phyloP scores from a whole-genome alignment of 2,888 invertebrate genomes.

The Corbicula japonica region DNA sequence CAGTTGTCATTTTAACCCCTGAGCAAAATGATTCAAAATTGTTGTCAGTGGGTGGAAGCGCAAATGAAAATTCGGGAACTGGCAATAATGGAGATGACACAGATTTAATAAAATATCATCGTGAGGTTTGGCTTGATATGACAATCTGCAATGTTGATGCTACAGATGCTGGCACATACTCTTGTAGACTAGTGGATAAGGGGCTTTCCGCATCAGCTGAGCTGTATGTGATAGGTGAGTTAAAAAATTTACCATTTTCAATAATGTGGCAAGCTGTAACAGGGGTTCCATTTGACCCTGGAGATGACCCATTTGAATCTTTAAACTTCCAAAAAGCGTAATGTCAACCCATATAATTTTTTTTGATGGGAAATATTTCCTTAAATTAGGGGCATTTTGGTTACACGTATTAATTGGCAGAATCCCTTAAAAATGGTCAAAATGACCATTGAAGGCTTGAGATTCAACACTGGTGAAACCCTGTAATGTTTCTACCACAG shows the following conservation, averaged over 20 bases:
- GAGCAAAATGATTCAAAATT: constrained; percentile 4
- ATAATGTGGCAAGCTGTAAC: too few relatives aligned
- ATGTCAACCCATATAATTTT: too few relatives aligned
- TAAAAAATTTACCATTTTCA: neutral
- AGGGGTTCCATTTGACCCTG: too few relatives aligned
- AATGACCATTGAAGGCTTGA: too few relatives aligned
- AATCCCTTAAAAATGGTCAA: too few relatives aligned
- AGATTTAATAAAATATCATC: constrained; percentile 37
- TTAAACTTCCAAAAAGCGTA: too few relatives aligned
- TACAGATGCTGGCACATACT: constrained; percentile 69
- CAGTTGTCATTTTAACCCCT: constrained; percentile 24
- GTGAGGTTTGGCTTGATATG: constrained; percentile 48
- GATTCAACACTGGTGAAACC: too few relatives aligned
- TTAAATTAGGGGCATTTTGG: too few relatives aligned
- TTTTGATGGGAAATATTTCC: too few relatives aligned
- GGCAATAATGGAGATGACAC: neutral
- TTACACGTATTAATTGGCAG: too few relatives aligned
- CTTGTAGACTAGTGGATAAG: constrained; percentile 54
- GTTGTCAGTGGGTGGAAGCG: neutral
- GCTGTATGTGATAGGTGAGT: constrained; percentile 71
- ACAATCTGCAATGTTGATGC: constrained; percentile 38
- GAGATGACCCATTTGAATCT: too few relatives aligned
- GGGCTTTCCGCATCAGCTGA: constrained; percentile 49
- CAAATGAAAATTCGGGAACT: neutral
- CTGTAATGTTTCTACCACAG: too few relatives aligned